Percentiles rank a stretch among this genome's conserved stretches.
These are phyloP conservation scores for Oeneis ivallda DNA, from an alignment of 2,888 invertebrate species.

Conservation along the genomic window DNA sequence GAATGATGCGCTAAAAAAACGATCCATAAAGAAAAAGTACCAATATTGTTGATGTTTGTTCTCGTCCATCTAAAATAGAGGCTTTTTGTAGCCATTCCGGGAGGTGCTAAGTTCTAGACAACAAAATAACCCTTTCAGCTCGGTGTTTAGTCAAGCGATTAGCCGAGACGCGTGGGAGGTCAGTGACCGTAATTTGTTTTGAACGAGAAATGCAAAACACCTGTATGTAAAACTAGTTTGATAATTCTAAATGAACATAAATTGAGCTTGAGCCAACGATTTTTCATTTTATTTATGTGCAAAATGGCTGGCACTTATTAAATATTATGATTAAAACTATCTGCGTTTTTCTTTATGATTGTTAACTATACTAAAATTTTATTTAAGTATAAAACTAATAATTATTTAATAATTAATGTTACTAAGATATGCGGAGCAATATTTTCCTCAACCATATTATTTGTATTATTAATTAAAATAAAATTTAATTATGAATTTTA, in stretches of 20 bases:
- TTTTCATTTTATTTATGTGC: background rate
- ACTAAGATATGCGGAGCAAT: background rate
- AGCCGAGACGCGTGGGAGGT: slow-evolving; percentile 51
- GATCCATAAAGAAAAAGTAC: background rate
- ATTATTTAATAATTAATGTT: no score
- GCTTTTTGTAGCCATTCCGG: slow-evolving; percentile 41
- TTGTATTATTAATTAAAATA: background rate
- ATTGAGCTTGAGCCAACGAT: slow-evolving; percentile 6
- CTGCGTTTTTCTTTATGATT: background rate
- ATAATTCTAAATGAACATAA: slow-evolving; percentile 12
- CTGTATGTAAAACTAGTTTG: slow-evolving; percentile 32
- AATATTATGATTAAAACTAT: background rate
- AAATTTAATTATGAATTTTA: background rate
- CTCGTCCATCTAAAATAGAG: background rate
- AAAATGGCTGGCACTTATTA: background rate
- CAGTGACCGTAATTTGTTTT: slow-evolving; percentile 51
- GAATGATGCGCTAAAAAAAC: background rate
- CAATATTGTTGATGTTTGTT: background rate
- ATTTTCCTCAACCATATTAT: background rate
- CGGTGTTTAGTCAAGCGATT: slow-evolving; percentile 57
- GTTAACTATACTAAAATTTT: no score
- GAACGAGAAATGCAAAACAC: slow-evolving; percentile 42
- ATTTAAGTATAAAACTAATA: no score
- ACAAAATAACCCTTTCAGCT: slow-evolving; percentile 51
- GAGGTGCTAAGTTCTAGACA: slow-evolving; percentile 53